These are phyloP conservation scores for Lathamus discolor DNA, from an alignment of 2,113 vertebrate species.

Conservation along the genomic window DNA sequence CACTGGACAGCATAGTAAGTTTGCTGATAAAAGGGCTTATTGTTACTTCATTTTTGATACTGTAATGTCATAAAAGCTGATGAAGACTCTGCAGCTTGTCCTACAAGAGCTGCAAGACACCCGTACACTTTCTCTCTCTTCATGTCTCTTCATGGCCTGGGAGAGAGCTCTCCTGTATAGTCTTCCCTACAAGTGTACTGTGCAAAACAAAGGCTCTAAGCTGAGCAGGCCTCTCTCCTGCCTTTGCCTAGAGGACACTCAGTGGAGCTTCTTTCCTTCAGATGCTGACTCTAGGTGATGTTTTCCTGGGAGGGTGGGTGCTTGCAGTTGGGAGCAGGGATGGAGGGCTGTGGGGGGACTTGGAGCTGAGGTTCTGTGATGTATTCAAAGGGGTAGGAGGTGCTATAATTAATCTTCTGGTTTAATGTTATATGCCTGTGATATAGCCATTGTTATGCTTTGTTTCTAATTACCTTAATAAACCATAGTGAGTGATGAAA, in stretches of 20 bases:
- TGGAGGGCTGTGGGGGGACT: not conserved
- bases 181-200: not conserved
- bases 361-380: accelerated
- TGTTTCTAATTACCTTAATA: not conserved
- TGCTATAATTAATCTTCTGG: not conserved
- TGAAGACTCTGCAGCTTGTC: not conserved
- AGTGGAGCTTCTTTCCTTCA: not conserved
- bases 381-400: not conserved
- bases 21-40: not conserved
- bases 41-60: not conserved
- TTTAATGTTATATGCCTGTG: not conserved
- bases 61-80: not conserved
- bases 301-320: not conserved
- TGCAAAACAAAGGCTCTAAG: not conserved
- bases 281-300: not conserved
- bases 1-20: not conserved
- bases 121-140: not conserved
- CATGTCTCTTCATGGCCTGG: not conserved
- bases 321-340: not conserved
- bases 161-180: not conserved
- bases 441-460: not conserved
- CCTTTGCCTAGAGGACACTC: not conserved
- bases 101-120: not conserved
- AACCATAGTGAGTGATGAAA: not conserved
- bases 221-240: not conserved